Evolutionary conservation across 2,113 vertebrate species (phyloP).

Genomic region (Xerus inauris): DNA sequence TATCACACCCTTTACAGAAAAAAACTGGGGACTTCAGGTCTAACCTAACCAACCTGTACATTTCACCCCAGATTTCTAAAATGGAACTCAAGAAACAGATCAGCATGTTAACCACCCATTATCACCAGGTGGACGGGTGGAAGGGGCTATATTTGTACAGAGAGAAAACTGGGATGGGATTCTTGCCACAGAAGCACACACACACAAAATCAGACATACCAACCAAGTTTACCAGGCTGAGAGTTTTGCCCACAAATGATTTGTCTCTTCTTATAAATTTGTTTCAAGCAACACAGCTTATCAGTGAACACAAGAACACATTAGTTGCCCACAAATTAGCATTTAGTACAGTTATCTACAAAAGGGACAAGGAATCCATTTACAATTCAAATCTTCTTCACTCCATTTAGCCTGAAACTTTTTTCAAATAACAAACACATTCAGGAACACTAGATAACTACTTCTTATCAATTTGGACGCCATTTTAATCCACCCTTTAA

Average conservation of each 20-base stretch:
- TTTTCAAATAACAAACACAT: constrained; percentile 68
- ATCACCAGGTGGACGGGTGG: not conserved
- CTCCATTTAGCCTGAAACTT: constrained; percentile 72
- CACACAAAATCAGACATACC: not conserved
- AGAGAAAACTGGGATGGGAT: not conserved
- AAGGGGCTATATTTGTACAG: not conserved
- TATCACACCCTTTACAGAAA: not conserved
- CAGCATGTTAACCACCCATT: not conserved
- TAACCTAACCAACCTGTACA: not conserved
- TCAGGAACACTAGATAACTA: constrained; percentile 61
- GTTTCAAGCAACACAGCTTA: constrained; percentile 72
- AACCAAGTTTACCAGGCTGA: not conserved
- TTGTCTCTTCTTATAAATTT: constrained; percentile 71
- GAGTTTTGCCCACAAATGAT: not conserved
- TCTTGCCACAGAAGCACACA: not conserved
- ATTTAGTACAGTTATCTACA: constrained; percentile 77
- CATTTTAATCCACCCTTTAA: constrained; percentile 68
- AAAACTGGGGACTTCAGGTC: not conserved
- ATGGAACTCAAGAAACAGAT: constrained; percentile 1
- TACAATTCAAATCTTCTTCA: constrained; percentile 75
- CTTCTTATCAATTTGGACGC: constrained; percentile 35
- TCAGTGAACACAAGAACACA: constrained; percentile 74
- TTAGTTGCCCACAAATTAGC: constrained; percentile 74
- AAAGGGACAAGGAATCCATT: constrained; percentile 73
- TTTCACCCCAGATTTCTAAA: not conserved